These are phyloP conservation scores for fruit fly (Drosophila melanogaster) DNA, from an alignment of 1,140 invertebrate genomes.

Conservation along the genomic window DNA sequence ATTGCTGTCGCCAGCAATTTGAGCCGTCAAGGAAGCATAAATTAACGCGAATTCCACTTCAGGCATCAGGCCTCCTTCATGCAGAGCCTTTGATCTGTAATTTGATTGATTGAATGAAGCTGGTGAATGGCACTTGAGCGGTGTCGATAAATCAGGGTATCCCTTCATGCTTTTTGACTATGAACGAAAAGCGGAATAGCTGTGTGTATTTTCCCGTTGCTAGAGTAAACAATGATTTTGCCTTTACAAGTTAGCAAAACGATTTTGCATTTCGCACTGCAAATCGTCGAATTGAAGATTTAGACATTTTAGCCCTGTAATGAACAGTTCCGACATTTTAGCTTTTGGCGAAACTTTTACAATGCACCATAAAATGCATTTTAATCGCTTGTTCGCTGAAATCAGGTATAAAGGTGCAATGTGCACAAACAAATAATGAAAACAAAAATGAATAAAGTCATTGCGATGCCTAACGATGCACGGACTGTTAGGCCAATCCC, in stretches of 20 bases:
- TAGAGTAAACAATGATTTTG: constrained; percentile 39
- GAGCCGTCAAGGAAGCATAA: constrained; percentile 13
- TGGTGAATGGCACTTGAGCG: constrained; percentile 51
- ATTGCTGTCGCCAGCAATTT: constrained; percentile 41
- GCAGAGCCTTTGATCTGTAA: constrained; percentile 61
- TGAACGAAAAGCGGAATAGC: constrained; percentile 20
- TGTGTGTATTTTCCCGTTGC: constrained; percentile 22
- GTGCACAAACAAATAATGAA: constrained; percentile 1
- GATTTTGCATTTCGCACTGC: constrained; percentile 5
- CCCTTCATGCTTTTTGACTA: constrained; percentile 5
- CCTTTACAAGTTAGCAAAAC: constrained; percentile 23
- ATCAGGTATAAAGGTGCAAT: constrained; percentile 5
- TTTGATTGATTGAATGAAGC: constrained; percentile 69
- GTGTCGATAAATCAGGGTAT: constrained; percentile 35
- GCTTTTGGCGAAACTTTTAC: constrained; percentile 27
- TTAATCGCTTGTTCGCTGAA: constrained; percentile 18
- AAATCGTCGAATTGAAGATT: constrained; percentile 7
- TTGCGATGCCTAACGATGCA: constrained; percentile 5
- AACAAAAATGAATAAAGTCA: constrained; percentile 12
- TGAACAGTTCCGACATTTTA: constrained; percentile 27
- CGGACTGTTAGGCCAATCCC: not conserved
- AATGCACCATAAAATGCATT: constrained; percentile 38
- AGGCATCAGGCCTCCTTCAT: constrained; percentile 15
- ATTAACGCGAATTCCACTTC: constrained; percentile 26
- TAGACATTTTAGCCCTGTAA: constrained; percentile 20